Evolutionary conservation across 2,113 vertebrate genomes (phyloP), one percentile per base, ranked within the genome.

Genomic region (Cebidichthys violaceus): DNA sequence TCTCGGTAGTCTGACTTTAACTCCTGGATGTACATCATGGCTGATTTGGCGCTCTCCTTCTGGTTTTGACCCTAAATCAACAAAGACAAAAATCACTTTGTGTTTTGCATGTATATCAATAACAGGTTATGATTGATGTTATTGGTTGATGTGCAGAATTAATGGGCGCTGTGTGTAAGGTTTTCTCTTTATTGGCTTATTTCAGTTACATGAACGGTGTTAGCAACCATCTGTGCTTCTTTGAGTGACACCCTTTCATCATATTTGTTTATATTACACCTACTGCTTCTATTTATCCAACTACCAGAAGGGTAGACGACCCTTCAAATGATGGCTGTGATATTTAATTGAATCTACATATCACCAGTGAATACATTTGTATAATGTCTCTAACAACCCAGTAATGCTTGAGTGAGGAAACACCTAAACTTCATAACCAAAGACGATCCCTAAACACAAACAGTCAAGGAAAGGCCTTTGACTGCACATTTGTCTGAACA

Each of bases 11-110:
- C 97, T 39, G 93, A 94, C 84, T 88, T 96, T 75, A 98, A 86
- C 77, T 98, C 97, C 82, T 98, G 97, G 81, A 98, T 98, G 72
- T 97, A 97, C 88, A 97, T 91, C 92, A 97, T 86, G 7, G 97
- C 94, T 47, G 97, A 98, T 82, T 93, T 96, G 31, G 96, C 92
- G 84, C 96, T 96, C 90, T 97, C 97, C 81, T 96, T 98, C 71
- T 97, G 96, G 84, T 83, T 94, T 94, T 96, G 96, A 2, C 96
- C 96, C 97, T 98, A 50, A 50, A 85, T 31, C 13, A 65, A 84
- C 52, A 84, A 74, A 70, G 55, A 81, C 24, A 82, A 72, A 72
- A 68, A 61, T 41, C 39, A 60, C 10, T 61, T 54, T 45, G n/a
- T 59, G 18, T 35, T 54, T 35, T 77, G 29, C 37, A 70, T 72